Evolutionary conservation across 2,797 vertebrate species (phyloP), one percentile per base, ranked within the genome.

Genomic region (Esox masquinongy): DNA sequence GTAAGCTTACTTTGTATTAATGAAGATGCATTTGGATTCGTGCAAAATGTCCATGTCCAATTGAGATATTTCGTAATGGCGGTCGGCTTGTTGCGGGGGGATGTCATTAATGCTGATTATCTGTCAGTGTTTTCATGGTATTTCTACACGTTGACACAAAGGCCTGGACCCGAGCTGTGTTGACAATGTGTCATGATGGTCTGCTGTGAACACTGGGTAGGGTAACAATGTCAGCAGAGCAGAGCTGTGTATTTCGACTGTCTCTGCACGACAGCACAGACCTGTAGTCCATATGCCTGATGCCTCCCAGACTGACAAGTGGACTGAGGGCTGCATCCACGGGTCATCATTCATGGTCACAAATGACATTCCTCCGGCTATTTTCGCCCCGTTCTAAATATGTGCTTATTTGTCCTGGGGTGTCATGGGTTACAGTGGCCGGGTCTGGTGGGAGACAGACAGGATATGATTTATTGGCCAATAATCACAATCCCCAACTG

Each of bases 401-500:
- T 68, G 29, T 36, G 66, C 24, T 70, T 51, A 29, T 70, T 70
- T 31, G 16, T 70, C 69, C 47, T 9, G 68, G 47, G 22, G 16
- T 70, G 47, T 70, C 43, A 50, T 22, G 47, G 47, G 47, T 15
- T 17, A 51, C 43, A 17, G 47, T n/a, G 47, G 26, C 69, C 50
- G 69, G 69, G 50, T 24, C 26, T 50, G 69, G 26, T 12, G 49
- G 2, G n/a, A 59, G 53, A n/a, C 53, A 59, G 53, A 59, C 24
- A 68, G 49, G 24, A 11, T 31, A 26, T 34, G 12, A 66, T 15
- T 34, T 14, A 17, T 16, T 24, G 63, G 24, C 16, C 29, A 49
- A 70, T 70, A 70, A 70, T 70, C 47, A 29, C 69, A 24, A 29
- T 16, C 15, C 69, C 24, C 50, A 26, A 70, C 69, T 70, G 69